Percentiles rank a stretch among this genome's conserved stretches.
Evolutionary conservation across 2,797 vertebrate genomes (phyloP).

Genomic region (Sebastes cheni): DNA sequence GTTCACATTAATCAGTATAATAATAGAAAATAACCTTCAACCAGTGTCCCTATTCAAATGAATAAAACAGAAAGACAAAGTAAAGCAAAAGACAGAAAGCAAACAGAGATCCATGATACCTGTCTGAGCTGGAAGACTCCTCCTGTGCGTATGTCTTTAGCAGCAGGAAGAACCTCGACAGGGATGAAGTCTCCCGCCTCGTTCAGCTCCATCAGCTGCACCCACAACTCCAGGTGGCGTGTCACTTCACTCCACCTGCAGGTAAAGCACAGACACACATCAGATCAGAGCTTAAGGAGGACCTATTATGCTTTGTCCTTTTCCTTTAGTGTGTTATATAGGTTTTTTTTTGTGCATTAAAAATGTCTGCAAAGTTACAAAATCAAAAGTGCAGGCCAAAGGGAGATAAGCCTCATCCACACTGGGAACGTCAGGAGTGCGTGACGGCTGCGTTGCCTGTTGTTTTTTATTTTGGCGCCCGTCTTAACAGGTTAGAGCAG

Average conservation of each 20-base stretch:
- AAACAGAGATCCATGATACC: conserved; percentile 66
- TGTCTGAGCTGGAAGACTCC: conserved; percentile 94
- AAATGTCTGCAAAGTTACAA: too few species aligned
- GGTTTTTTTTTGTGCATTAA: too few species aligned
- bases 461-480: too few species aligned
- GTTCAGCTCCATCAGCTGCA: conserved; percentile 94
- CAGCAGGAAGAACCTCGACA: conserved; percentile 89
- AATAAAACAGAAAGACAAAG: background rate
- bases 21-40: background rate
- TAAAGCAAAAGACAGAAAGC: too few species aligned
- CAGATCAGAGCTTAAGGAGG: background rate
- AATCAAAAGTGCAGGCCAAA: too few species aligned
- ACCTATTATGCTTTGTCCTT: too few species aligned
- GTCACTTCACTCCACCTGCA: conserved; percentile 97
- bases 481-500: too few species aligned
- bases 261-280: background rate
- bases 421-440: too few species aligned
- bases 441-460: too few species aligned
- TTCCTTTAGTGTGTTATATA: too few species aligned
- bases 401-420: too few species aligned
- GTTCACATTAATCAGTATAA: background rate
- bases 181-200: conserved; percentile 92
- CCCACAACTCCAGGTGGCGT: conserved; percentile 92
- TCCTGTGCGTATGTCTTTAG: conserved; percentile 90
- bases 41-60: background rate